Base-by-base conservation (phyloP, 2,113 vertebrate species). In the Ramphastos sulfuratus region DNA sequence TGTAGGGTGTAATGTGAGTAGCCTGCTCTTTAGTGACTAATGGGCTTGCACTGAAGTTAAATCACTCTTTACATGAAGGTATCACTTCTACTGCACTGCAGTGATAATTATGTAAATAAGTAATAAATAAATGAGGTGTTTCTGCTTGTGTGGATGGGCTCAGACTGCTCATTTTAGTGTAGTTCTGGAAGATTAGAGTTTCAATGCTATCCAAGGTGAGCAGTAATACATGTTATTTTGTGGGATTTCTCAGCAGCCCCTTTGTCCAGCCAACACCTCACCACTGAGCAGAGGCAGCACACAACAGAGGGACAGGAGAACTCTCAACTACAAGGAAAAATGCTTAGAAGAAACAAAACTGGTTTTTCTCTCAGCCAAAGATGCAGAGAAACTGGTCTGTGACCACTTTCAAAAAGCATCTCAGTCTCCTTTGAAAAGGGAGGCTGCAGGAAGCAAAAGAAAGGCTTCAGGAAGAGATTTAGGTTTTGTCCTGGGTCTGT, bases 11-110 rank as follows among this genome's bases (percentile, higher is more conserved):
- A 52, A 33, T 33, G 46, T n/a, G 75, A 96, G 63, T 35, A 83
- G 80, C 15, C 7, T 87, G 54, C 33, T 94, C 59, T 77, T 70
- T 46, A 9, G 6, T 89, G 92, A 89, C 82, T 92, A 72, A 97
- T 67, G 73, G 83, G 74, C 75, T 75, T 83, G 72, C 79, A 44
- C 81, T 58, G 63, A 81, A 94, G 77, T 92, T 89, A 94, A 94
- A 92, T 89, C 94, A 93, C 88, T 97, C 92, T 85, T 93, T 44
- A 87, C 23, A 18, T 60, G 50, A 54, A 93, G 46, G 90, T 96
- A 90, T 74, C 23, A 82, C 76, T 91, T 89, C 78, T 87, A 35
- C 82, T 82, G n/a, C 60, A 59, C 55, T 69, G 52, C 59, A 64
- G 71, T 89, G 82, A 89, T 89, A 93, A 92, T 92, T 89, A 87